Evolutionary conservation across 2,888 invertebrate genomes (phyloP).

Genomic region (Conomelus anceps): DNA sequence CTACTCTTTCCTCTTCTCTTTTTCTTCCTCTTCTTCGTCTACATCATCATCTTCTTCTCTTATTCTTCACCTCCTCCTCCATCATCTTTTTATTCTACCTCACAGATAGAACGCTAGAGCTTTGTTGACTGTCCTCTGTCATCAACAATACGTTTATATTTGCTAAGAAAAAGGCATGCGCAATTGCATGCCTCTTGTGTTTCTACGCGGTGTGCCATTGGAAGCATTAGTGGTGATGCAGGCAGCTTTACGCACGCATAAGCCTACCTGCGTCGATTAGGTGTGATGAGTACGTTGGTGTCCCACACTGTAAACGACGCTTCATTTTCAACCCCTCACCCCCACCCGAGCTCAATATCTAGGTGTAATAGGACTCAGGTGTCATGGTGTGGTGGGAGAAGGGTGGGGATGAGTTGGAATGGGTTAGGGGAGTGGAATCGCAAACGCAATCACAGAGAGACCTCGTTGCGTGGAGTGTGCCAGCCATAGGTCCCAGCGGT

Average conservation of each 20-base stretch:
- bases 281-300: neutral
- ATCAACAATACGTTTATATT: no score
- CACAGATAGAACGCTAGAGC: no score
- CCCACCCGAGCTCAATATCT: neutral
- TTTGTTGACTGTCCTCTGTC: no score
- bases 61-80: no score
- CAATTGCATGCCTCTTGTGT: neutral
- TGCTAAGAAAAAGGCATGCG: neutral
- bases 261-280: neutral
- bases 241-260: neutral
- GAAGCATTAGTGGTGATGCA: neutral
- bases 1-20: no score
- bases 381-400: neutral
- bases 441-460: neutral
- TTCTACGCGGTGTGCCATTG: neutral
- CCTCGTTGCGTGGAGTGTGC: neutral
- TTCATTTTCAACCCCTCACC: neutral
- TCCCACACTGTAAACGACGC: neutral
- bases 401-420: no score
- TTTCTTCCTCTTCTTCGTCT: no score
- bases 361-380: neutral
- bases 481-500: neutral
- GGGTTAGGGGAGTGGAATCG: no score
- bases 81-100: no score
- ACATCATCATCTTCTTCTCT: no score